Conservation (phyloP, 2,113 vertebrate species). For the Tetrao urogallus region DNA sequence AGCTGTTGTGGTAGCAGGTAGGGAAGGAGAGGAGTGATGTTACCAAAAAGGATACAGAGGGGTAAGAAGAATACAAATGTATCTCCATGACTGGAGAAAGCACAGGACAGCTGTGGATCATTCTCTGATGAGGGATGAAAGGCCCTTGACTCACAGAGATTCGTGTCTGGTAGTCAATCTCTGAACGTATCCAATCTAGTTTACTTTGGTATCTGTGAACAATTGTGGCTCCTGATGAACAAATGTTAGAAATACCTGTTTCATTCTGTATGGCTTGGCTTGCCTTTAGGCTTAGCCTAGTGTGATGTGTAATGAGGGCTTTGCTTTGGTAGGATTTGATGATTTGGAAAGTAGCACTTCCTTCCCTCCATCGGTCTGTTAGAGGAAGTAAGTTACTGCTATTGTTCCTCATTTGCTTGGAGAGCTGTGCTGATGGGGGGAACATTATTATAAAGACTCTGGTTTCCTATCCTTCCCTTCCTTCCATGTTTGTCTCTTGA, state of each 20-base stretch:
- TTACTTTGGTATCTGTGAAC: neutral
- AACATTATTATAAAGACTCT: neutral
- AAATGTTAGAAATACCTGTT: neutral
- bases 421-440: neutral
- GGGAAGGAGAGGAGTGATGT: neutral
- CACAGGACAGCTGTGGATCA: neutral
- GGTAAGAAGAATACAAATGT: neutral
- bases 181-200: neutral
- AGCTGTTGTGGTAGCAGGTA: neutral
- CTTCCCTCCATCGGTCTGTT: neutral
- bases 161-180: neutral
- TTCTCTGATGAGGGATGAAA: neutral
- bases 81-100: neutral
- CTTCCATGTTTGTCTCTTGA: neutral
- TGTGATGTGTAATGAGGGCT: neutral
- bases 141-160: neutral
- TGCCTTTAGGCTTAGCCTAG: neutral
- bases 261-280: neutral
- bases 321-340: neutral
- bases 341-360: neutral
- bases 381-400: conserved; percentile 26
- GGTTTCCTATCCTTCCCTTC: neutral
- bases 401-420: neutral
- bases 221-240: neutral
- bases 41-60: neutral